A percentile compares a stretch with the other conserved stretches of the same genome.
These are phyloP conservation scores for Paramormyrops hopkinsi DNA, from an alignment of 2,797 vertebrate genomes.

Conservation along the genomic window DNA sequence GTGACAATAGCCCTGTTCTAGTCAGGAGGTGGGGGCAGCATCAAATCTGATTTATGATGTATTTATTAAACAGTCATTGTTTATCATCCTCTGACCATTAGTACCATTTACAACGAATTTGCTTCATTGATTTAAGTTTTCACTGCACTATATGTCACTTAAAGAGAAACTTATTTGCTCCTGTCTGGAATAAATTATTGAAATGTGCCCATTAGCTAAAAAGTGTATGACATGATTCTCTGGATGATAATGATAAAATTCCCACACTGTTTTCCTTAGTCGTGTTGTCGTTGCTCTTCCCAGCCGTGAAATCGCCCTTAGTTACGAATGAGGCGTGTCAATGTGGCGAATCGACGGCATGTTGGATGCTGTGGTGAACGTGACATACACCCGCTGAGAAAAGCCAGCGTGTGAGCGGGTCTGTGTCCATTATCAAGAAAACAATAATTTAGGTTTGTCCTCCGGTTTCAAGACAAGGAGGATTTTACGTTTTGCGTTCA, in stretches of 20 bases:
- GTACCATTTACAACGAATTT: background rate
- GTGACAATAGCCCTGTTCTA: conserved; percentile 45
- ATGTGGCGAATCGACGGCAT: background rate
- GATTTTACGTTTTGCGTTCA: background rate
- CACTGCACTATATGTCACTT: background rate
- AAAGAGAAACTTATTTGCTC: background rate
- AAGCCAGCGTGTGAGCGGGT: background rate
- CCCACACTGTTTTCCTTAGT: background rate
- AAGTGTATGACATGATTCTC: background rate
- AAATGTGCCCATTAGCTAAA: background rate
- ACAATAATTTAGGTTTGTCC: background rate
- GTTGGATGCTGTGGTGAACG: background rate
- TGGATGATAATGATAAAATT: background rate
- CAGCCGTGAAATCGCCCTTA: background rate
- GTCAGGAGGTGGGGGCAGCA: conserved; percentile 28
- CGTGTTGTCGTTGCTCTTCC: background rate
- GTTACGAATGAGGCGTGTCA: background rate
- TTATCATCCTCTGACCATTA: background rate
- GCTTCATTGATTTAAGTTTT: background rate
- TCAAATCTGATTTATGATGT: conserved; percentile 7
- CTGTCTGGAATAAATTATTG: background rate
- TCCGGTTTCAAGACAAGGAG: background rate
- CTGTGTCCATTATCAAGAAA: background rate
- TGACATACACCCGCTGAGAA: background rate
- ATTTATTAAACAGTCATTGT: background rate